A percentile compares a stretch with the other conserved stretches of the same genome.
phyloP scores from a whole-genome alignment of 1,140 invertebrate genomes.

The Bombus sibiricus region DNA sequence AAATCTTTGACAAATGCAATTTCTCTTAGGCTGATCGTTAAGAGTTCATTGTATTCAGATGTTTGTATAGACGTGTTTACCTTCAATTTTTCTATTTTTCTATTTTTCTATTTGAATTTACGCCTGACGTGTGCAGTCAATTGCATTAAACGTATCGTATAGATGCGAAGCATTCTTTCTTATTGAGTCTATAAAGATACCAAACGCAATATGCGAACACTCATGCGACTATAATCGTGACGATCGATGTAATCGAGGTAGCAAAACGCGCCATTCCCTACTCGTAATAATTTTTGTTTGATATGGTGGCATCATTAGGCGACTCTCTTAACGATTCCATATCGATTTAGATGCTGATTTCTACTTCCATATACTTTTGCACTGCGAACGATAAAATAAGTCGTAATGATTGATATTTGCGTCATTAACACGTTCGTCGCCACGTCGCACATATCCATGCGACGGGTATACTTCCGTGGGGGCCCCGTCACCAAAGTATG shows the following conservation, averaged over 20 bases:
- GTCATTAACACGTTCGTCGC: too few species aligned
- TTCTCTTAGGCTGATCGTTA: neutral
- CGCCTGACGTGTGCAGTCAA: neutral
- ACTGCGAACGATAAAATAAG: neutral
- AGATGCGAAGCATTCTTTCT: neutral
- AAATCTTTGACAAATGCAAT: slow-evolving; percentile 9
- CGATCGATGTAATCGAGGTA: neutral
- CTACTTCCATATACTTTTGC: too few species aligned
- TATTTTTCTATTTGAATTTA: neutral
- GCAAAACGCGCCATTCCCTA: too few species aligned
- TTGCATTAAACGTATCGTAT: neutral
- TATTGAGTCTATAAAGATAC: neutral
- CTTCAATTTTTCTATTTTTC: slow-evolving; percentile 1
- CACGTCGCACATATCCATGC: too few species aligned
- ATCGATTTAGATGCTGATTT: neutral
- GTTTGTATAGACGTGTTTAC: neutral
- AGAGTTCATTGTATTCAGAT: slow-evolving; percentile 23
- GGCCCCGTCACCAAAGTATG: too few species aligned
- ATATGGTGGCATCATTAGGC: neutral
- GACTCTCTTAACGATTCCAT: neutral
- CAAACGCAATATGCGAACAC: neutral
- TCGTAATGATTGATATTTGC: neutral
- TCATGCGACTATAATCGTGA: neutral
- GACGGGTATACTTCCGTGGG: too few species aligned
- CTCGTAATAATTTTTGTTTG: neutral